Evolutionary conservation across 2,797 vertebrate species (phyloP), one percentile per base, ranked within the genome.

Genomic region (Rachycentron canadum): DNA sequence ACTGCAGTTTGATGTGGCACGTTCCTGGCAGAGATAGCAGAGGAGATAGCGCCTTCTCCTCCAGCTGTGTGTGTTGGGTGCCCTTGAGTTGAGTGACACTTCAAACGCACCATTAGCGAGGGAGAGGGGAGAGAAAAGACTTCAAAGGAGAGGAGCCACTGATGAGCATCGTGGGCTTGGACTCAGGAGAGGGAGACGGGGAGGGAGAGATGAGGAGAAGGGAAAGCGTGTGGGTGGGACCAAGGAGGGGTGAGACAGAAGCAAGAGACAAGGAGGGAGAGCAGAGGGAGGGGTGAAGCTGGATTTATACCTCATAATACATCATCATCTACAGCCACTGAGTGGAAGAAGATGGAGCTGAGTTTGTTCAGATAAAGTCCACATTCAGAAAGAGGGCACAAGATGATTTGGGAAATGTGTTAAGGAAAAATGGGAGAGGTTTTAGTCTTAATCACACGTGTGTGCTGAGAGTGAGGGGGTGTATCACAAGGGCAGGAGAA

Each of bases 81-180:
- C 83, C 91, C 93, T 94, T 95, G 90, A 95, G 89, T 87, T 92
- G 84, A 94, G 89, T 88, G 92, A 94, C 85, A 93, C 91, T 95
- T 96, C 93, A 94, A 96, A 95, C 81, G 89, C 83, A 86, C 81
- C 75, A 93, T 92, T 93, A 95, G 83, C 69, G 88, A 93, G 88
- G 91, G 76, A 88, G 83, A 85, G 73, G 72, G 70, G 56, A 47
- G 76, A 83, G 78, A 66, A 74, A 85, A 78, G 73, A 91, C 92
- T 92, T 94, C 88, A 95, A 96, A 95, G 86, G 69, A 83, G 82
- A 86, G 75, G 84, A 86, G 79, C 75, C 76, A 70, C 78, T 85
- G 90, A 92, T 91, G 86, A 88, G 82, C 78, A 82, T 90, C 74
- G 76, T 80, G 81, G 84, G 81, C 79, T 85, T 70, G 86, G 86